Evolutionary conservation across 2,113 vertebrate genomes (phyloP).

Genomic region (Nestor notabilis): DNA sequence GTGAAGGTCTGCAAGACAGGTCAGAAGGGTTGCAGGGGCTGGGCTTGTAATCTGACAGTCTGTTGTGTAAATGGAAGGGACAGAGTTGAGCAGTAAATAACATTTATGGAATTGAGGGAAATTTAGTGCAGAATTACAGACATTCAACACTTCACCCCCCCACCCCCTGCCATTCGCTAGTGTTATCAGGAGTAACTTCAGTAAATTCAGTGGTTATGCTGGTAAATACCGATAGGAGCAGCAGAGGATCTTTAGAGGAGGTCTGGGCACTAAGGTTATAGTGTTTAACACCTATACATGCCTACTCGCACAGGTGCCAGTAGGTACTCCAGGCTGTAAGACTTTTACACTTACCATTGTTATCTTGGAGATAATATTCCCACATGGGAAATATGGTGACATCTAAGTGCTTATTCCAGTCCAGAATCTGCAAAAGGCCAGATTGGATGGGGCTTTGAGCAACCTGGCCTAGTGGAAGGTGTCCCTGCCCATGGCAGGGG

Average conservation of each 20-base stretch:
- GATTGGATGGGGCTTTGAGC: neutral
- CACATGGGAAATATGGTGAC: neutral
- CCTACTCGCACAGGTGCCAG: neutral
- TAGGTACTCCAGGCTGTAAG: neutral
- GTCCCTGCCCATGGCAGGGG: neutral
- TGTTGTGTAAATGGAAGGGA: neutral
- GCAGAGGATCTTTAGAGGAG: neutral
- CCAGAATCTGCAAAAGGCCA: neutral
- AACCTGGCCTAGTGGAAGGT: neutral
- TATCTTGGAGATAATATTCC: neutral
- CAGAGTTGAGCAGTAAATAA: neutral
- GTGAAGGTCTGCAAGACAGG: neutral
- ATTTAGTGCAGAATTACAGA: neutral
- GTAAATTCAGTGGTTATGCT: neutral
- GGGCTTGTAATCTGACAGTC: neutral
- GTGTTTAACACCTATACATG: fast-evolving
- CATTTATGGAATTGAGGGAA: neutral
- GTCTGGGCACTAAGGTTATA: neutral
- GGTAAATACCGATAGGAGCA: neutral
- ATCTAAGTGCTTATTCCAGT: neutral
- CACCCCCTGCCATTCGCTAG: neutral
- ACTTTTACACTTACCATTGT: neutral
- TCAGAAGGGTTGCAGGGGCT: neutral
- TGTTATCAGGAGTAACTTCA: neutral
- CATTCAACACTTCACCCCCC: neutral